A percentile compares a stretch with the other conserved stretches of the same genome.
Evolutionary conservation across 2,888 invertebrate species (phyloP).

Genomic region (Sarcophaga subvicina): DNA sequence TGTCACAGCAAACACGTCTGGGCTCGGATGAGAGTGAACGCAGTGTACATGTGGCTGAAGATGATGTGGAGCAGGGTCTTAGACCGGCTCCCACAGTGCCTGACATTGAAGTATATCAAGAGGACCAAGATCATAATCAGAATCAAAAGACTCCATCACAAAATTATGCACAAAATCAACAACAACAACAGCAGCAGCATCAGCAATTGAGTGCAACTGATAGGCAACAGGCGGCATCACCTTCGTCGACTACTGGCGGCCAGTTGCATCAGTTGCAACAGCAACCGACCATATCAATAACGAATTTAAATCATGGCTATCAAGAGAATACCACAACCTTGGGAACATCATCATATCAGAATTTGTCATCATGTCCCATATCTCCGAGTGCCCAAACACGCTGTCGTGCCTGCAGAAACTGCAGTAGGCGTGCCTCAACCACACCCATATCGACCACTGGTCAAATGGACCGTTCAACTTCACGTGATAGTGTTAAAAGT

Average conservation of each 20-base stretch:
- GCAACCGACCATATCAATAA: conserved; percentile 83
- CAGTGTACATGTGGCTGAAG: conserved; percentile 82
- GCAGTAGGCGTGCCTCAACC: conserved; percentile 91
- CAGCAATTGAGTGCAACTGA: conserved; percentile 69
- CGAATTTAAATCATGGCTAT: conserved; percentile 78
- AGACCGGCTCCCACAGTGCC: conserved; percentile 79
- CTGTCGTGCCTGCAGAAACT: conserved; percentile 85
- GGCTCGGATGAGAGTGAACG: conserved; percentile 91
- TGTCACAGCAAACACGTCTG: conserved; percentile 87
- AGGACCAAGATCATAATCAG: conserved; percentile 74
- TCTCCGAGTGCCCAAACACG: conserved; percentile 83
- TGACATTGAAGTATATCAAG: conserved; percentile 82
- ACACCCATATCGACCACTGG: conserved; percentile 87
- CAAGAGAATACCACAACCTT: conserved; percentile 72
- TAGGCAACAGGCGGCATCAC: conserved; percentile 21
- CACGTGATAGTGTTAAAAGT: conserved; percentile 90
- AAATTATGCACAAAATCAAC: conserved; percentile 55
- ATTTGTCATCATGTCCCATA: conserved; percentile 83
- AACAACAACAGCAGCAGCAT: conserved; percentile 67
- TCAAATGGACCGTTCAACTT: conserved; percentile 92
- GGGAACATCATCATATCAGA: conserved; percentile 82
- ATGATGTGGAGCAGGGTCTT: conserved; percentile 81
- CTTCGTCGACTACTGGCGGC: conserved; percentile 54
- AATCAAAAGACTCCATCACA: conserved; percentile 52
- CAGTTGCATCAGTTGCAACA: conserved; percentile 73